Conservation (phyloP, 2,113 vertebrate species). For the Sylvilagus bachmani region DNA sequence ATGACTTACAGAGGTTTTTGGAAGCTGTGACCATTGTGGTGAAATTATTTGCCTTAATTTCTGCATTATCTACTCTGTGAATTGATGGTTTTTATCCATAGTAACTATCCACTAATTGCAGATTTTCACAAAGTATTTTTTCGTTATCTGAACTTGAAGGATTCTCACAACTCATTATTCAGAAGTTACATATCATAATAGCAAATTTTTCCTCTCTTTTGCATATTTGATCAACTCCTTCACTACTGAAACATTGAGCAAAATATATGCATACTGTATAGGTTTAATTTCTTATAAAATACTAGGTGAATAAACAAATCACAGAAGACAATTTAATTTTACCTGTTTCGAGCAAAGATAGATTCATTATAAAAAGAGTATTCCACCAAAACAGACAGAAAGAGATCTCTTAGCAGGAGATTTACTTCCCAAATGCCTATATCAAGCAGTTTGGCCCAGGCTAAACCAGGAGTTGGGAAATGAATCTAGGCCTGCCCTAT, state of each 20-base stretch:
- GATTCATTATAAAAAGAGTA: background rate
- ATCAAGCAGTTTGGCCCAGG: no score
- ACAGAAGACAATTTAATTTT: background rate
- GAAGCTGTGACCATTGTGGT: background rate
- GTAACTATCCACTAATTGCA: no score
- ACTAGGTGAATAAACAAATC: background rate
- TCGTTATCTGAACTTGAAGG: background rate
- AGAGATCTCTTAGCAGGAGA: no score
- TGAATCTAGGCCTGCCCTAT: no score
- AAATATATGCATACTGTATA: background rate
- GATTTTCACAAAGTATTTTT: background rate
- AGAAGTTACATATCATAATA: background rate
- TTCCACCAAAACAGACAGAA: background rate
- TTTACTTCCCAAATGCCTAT: no score
- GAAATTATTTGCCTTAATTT: background rate
- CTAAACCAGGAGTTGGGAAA: no score
- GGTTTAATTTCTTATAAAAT: background rate
- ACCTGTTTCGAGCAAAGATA: background rate
- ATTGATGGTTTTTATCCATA: background rate
- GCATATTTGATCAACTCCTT: background rate
- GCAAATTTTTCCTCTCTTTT: background rate
- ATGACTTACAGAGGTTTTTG: no score
- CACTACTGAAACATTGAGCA: background rate
- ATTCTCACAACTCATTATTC: background rate
- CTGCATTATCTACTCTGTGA: fast-evolving